phyloP scores from a whole-genome alignment of 2,113 vertebrate genomes.

The Scopus umbretta region DNA sequence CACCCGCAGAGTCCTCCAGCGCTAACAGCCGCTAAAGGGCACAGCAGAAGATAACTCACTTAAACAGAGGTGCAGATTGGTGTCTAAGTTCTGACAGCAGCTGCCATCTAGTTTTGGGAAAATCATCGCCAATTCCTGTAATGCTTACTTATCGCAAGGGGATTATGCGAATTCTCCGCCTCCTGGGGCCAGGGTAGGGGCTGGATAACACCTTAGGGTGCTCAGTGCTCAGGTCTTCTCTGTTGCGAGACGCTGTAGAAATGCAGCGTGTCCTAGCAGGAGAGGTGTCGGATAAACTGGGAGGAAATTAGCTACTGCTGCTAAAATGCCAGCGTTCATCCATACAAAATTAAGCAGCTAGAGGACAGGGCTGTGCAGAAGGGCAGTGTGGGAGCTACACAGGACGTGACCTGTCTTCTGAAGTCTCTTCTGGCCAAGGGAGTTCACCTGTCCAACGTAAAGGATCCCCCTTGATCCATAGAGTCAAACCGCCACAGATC shows the following conservation, averaged over 20 bases:
- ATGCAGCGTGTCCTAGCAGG: not conserved
- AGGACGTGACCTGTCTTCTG: not conserved
- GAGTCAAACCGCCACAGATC: not conserved
- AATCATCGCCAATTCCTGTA: not conserved
- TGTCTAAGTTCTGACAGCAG: not conserved
- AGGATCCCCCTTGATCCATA: not conserved
- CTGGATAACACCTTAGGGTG: not conserved
- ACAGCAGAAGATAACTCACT: not conserved
- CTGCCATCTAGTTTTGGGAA: not conserved
- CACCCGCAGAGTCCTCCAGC: not conserved
- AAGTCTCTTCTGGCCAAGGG: not conserved
- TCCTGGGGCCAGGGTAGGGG: not conserved
- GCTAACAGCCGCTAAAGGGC: not conserved
- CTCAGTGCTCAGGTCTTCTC: not conserved
- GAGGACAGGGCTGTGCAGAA: not conserved
- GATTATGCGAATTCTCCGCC: not conserved
- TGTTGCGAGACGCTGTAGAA: not conserved
- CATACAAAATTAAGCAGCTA: not conserved
- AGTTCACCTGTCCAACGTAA: not conserved
- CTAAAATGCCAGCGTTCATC: not conserved
- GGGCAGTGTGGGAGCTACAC: not conserved
- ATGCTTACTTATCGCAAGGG: not conserved
- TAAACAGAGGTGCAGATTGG: not conserved
- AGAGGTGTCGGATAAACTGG: not conserved
- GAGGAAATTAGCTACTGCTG: not conserved